phyloP scores from a whole-genome alignment of 35 echinoderm and acorn worm species.

The Holothuria glaberrima region DNA sequence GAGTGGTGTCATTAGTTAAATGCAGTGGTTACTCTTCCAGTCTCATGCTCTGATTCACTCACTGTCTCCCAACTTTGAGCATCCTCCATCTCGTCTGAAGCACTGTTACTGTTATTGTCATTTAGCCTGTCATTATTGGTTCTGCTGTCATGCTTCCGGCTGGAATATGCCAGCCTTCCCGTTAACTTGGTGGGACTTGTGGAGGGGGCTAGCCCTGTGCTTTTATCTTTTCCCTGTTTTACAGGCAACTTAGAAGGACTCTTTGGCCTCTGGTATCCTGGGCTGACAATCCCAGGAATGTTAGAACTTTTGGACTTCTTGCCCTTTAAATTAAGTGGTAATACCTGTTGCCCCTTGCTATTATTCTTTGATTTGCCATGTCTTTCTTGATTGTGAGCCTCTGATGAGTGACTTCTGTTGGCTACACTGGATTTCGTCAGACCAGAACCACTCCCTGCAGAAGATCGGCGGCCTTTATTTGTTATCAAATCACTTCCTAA shows the following conservation, averaged over 20 bases:
- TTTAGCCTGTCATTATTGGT: neutral
- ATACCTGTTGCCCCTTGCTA: neutral
- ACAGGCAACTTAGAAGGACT: constrained; percentile 6
- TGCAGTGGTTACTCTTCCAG: neutral
- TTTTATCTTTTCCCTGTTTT: neutral
- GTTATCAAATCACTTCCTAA: neutral
- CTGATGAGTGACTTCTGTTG: neutral
- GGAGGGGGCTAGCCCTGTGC: too few relatives aligned
- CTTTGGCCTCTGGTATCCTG: neutral
- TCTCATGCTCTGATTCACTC: neutral
- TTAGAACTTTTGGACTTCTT: neutral
- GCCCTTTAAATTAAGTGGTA: neutral
- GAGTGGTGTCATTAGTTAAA: too few relatives aligned
- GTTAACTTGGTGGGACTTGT: too few relatives aligned
- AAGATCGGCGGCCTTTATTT: constrained; percentile 12
- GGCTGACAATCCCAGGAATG: constrained; percentile 1
- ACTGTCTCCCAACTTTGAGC: constrained; percentile 15
- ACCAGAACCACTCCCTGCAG: neutral
- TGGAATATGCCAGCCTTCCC: neutral
- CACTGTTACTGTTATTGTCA: constrained; percentile 4
- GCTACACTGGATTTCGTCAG: neutral
- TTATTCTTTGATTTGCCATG: too few relatives aligned
- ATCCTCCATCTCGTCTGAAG: neutral
- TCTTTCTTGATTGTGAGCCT: neutral
- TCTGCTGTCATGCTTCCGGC: neutral